A percentile compares a stretch with the other conserved stretches of the same genome.
Conservation (phyloP, 2,797 vertebrate genomes). For the Phrynocephalus vlangalii region DNA sequence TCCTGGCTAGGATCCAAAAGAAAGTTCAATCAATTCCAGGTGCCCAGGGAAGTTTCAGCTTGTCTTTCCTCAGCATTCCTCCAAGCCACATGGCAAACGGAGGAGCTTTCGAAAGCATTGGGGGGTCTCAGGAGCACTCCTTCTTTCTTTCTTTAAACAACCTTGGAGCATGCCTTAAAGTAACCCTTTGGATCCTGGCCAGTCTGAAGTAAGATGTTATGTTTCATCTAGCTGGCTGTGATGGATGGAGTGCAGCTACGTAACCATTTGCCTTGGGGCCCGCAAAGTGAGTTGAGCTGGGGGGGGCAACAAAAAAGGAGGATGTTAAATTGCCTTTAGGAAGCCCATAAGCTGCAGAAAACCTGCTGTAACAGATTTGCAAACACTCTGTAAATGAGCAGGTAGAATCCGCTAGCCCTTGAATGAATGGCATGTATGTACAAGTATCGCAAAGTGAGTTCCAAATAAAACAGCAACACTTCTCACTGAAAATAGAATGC, state of each 20-base stretch:
- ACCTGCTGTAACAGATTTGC: not conserved
- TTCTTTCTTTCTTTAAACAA: too few species aligned
- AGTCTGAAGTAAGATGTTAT: not conserved
- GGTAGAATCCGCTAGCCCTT: not conserved
- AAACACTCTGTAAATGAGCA: not conserved
- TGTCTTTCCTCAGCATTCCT: not conserved
- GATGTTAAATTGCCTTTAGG: not conserved
- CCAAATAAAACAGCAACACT: not conserved
- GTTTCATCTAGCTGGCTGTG: not conserved
- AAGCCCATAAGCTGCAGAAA: not conserved
- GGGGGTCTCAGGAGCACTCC: not conserved
- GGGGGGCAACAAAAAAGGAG: not conserved
- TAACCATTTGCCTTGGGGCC: not conserved
- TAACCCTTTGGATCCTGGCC: constrained; percentile 14
- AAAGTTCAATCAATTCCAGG: not conserved
- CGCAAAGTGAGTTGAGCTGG: not conserved
- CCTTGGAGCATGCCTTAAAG: not conserved
- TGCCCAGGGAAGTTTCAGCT: not conserved
- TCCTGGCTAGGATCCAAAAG: not conserved
- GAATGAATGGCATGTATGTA: not conserved
- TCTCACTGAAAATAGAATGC: not conserved
- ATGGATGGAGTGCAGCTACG: not conserved
- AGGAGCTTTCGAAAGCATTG: not conserved
- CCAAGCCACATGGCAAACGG: not conserved
- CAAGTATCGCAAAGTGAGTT: not conserved